Evolutionary conservation across 2,888 invertebrate species (phyloP).

Genomic region (Acanthosepion lycidas): DNA sequence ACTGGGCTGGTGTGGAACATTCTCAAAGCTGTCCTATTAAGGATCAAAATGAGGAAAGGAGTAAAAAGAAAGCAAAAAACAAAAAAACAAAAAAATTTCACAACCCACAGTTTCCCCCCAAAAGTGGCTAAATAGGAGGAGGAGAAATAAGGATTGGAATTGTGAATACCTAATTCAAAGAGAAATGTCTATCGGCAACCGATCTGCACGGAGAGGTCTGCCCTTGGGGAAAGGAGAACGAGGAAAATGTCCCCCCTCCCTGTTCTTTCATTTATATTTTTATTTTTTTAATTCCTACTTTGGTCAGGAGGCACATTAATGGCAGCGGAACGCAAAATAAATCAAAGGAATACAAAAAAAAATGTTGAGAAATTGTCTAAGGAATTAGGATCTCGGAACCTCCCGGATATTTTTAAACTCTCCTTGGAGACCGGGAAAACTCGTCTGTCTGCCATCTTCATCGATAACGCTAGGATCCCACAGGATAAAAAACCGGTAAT

Average conservation of each 20-base stretch:
- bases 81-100: not conserved
- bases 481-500: slow-evolving; percentile 35
- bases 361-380: not conserved
- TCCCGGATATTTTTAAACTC: slow-evolving; percentile 16
- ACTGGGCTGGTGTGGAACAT: not conserved
- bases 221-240: not conserved
- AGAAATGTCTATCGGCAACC: not conserved
- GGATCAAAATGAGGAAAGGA: not conserved
- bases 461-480: slow-evolving; percentile 37
- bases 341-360: not conserved
- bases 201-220: slow-evolving; percentile 5
- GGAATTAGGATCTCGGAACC: slow-evolving; percentile 33
- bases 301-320: not conserved
- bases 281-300: not conserved
- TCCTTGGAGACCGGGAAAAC: slow-evolving; percentile 13
- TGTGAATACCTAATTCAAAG: not conserved
- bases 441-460: not conserved
- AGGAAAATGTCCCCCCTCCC: not conserved
- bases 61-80: not conserved
- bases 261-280: not conserved
- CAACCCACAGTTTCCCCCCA: not conserved
- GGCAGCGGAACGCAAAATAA: not conserved
- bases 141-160: not conserved
- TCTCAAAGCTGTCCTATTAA: not conserved
- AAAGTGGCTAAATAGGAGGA: slow-evolving; percentile 15